These are phyloP conservation scores for Dicyrtomina minuta DNA, from an alignment of 2,888 invertebrate species.

Conservation along the genomic window DNA sequence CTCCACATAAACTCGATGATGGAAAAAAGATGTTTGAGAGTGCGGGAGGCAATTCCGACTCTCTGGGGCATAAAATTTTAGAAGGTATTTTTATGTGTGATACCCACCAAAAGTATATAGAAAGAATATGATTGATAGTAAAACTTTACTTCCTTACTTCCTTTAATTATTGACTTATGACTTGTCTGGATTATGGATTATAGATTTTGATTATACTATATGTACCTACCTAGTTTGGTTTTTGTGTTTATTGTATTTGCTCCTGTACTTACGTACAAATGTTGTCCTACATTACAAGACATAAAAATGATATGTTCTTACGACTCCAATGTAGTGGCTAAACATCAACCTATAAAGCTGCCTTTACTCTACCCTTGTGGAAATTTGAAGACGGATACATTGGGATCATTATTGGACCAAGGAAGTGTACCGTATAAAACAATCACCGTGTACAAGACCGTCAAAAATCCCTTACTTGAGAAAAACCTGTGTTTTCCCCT, in stretches of 20 bases:
- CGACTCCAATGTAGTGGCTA: no score
- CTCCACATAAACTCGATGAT: conserved; percentile 11
- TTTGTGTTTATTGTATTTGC: no score
- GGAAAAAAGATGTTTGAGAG: conserved; percentile 35
- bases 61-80: conserved; percentile 35
- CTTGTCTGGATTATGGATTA: background rate
- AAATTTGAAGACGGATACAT: conserved; percentile 30
- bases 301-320: no score
- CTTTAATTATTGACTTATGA: background rate
- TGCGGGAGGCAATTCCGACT: conserved; percentile 38
- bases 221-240: background rate
- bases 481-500: conserved; percentile 1
- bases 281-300: no score
- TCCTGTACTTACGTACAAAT: no score
- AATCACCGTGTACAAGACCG: conserved; percentile 36
- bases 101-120: no score
- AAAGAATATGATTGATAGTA: no score
- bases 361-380: conserved; percentile 46
- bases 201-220: background rate
- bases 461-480: conserved; percentile 31
- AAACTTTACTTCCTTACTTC: no score
- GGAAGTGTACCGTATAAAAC: conserved; percentile 24
- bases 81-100: conserved; percentile 29
- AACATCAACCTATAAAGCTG: background rate
- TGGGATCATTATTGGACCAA: conserved; percentile 23